phyloP scores from a whole-genome alignment of 2,797 vertebrate species.

The Staurois parvus region DNA sequence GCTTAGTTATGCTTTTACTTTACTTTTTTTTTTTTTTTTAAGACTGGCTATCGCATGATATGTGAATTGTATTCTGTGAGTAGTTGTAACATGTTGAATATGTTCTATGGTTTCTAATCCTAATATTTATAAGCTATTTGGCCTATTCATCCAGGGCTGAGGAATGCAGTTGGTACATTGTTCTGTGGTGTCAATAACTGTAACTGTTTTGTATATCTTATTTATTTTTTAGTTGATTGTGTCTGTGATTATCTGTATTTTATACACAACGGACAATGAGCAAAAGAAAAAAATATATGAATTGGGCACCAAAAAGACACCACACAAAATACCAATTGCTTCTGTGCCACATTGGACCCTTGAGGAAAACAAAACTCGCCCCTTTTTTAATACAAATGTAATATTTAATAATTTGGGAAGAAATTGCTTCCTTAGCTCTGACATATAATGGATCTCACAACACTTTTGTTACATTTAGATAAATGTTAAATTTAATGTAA shows the following conservation, averaged over 20 bases:
- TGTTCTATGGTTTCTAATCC: constrained; percentile 71
- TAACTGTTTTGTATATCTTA: constrained; percentile 52
- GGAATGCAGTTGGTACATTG: constrained; percentile 44
- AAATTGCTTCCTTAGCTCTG: constrained; percentile 69
- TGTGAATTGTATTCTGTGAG: constrained; percentile 90
- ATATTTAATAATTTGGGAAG: constrained; percentile 69
- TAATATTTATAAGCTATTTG: constrained; percentile 42
- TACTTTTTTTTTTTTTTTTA: constrained; percentile 71
- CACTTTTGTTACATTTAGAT: constrained; percentile 73
- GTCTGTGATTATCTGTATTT: constrained; percentile 48
- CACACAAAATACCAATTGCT: constrained; percentile 54
- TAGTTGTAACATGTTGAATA: constrained; percentile 93
- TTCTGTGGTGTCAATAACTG: constrained; percentile 57
- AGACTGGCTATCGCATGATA: constrained; percentile 92
- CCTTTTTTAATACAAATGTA: constrained; percentile 72
- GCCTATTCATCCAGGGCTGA: constrained; percentile 30
- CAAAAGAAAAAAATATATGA: constrained; percentile 14
- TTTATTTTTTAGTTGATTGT: constrained; percentile 60
- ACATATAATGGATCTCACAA: constrained; percentile 68
- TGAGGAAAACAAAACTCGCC: constrained; percentile 19
- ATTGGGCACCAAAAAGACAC: constrained; percentile 59
- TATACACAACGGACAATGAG: constrained; percentile 52
- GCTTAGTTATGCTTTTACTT: constrained; percentile 83
- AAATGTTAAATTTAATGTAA: constrained; percentile 70
- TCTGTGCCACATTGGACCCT: constrained; percentile 30